phyloP scores from a whole-genome alignment of 2,113 vertebrate species.

The Alectura lathami region DNA sequence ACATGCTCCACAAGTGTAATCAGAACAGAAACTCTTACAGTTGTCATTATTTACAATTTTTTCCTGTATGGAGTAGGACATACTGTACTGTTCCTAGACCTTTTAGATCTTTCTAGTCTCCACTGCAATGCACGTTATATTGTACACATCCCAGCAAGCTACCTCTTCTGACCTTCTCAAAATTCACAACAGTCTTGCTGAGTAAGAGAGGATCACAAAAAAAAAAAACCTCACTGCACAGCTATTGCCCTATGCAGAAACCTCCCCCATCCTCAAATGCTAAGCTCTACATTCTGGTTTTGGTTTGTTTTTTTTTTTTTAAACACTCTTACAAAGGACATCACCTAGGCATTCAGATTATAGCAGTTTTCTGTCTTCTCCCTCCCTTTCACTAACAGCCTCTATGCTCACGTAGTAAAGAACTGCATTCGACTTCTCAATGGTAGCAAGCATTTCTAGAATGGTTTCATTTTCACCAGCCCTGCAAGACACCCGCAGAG shows the following conservation, averaged over 20 bases:
- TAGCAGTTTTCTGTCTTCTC: background rate
- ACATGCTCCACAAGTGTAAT: background rate
- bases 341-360: background rate
- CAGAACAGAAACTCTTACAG: background rate
- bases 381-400: background rate
- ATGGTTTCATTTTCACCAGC: rapidly evolving
- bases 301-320: background rate
- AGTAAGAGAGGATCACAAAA: background rate
- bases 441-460: background rate
- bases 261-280: background rate
- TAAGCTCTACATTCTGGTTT: background rate
- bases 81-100: background rate
- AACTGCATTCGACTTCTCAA: background rate
- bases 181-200: background rate
- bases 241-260: background rate
- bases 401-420: background rate
- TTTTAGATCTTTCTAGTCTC: background rate
- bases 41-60: background rate
- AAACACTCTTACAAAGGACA: background rate
- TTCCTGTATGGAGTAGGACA: background rate
- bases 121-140: background rate
- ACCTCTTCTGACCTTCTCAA: background rate
- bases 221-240: background rate
- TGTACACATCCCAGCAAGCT: background rate
- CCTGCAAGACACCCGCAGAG: background rate